Percentiles rank a stretch among this genome's conserved stretches.
These are phyloP conservation scores for Monomorium pharaonis DNA, from an alignment of 1,140 invertebrate genomes.

Conservation along the genomic window DNA sequence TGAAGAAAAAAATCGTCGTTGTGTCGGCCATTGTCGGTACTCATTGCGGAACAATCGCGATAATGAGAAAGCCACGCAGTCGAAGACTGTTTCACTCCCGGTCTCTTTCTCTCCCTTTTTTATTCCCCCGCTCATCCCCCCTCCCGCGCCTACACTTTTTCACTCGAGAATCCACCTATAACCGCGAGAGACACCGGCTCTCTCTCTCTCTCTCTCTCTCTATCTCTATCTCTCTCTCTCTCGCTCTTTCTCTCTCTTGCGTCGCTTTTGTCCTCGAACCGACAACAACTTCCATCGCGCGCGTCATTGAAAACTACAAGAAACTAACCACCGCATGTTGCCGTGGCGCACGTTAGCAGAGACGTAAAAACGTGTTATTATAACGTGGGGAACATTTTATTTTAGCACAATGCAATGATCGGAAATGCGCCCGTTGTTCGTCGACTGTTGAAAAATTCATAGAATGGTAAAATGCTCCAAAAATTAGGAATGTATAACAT, in stretches of 20 bases:
- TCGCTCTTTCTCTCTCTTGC: not conserved
- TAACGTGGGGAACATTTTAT: not conserved
- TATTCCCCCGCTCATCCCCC: not conserved
- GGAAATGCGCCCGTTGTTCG: not conserved
- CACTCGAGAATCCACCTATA: conserved; percentile 34
- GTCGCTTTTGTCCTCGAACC: conserved; percentile 53
- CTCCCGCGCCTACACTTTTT: conserved; percentile 38
- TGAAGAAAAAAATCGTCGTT: conserved; percentile 74
- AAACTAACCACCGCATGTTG: conserved; percentile 16
- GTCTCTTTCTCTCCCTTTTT: conserved; percentile 30
- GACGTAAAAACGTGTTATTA: conserved; percentile 1
- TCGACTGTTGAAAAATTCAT: not conserved
- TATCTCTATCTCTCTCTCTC: not conserved
- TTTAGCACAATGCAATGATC: not conserved
- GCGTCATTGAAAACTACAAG: conserved; percentile 40
- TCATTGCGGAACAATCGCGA: conserved; percentile 80
- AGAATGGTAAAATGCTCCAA: not conserved
- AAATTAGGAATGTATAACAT: conserved; percentile 18
- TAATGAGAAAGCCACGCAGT: conserved; percentile 82
- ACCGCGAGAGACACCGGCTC: not conserved
- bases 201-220: not conserved
- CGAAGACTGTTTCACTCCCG: conserved; percentile 62
- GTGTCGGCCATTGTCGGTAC: conserved; percentile 80
- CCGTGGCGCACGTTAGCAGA: not conserved
- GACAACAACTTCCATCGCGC: conserved; percentile 40